Evolutionary conservation across 1,140 invertebrate genomes (phyloP).

Genomic region (Adelges cooleyi): DNA sequence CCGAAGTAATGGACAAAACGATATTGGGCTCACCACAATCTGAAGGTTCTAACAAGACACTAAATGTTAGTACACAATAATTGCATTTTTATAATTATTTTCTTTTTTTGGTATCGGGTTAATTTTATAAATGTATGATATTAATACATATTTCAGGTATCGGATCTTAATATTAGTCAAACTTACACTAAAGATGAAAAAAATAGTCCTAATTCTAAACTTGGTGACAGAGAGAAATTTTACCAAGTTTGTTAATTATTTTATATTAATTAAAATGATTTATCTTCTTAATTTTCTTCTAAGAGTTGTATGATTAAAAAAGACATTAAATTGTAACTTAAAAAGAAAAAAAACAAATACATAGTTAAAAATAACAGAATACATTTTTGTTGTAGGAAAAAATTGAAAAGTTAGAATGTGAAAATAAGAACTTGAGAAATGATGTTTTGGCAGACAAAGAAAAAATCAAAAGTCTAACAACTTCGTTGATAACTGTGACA

Average conservation of each 20-base stretch:
- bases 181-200: constrained; percentile 13
- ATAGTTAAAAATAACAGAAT: no score
- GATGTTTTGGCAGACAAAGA: constrained; percentile 8
- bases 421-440: constrained; percentile 10
- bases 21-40: constrained; percentile 1
- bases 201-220: not conserved
- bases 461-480: constrained; percentile 18
- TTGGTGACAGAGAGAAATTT: constrained; percentile 7
- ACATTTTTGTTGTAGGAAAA: no score
- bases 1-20: not conserved
- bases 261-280: no score
- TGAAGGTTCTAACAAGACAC: not conserved
- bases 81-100: not conserved
- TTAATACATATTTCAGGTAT: not conserved
- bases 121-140: no score
- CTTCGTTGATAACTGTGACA: constrained; percentile 3
- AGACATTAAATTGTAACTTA: no score
- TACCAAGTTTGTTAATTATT: not conserved
- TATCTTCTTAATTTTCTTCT: no score
- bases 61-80: not conserved
- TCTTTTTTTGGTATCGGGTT: no score
- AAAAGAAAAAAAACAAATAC: no score
- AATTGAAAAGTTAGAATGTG: constrained; percentile 24
- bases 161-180: constrained; percentile 7
- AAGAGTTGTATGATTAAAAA: no score